Conservation (phyloP, 2,797 vertebrate species). For the Clamator glandarius region DNA sequence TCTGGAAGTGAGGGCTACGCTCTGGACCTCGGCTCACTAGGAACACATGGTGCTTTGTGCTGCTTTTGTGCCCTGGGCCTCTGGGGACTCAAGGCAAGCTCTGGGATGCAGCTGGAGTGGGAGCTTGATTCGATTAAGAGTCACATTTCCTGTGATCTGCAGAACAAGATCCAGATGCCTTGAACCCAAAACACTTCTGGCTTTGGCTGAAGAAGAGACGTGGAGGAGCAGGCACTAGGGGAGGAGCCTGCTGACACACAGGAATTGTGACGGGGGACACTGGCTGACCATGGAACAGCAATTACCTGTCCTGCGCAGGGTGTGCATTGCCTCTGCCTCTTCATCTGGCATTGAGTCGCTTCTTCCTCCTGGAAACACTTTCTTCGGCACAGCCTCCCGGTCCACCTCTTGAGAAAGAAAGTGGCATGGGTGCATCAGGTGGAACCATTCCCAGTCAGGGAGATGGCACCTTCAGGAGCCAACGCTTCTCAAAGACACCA, state of each 20-base stretch:
- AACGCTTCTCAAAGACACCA: background rate
- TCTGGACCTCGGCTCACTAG: background rate
- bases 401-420: no score
- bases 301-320: no score
- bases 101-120: background rate
- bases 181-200: background rate
- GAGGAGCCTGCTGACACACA: background rate
- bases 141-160: background rate
- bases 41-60: background rate
- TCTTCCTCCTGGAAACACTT: no score
- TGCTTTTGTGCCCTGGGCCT: background rate
- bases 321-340: no score
- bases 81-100: background rate
- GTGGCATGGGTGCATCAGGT: no score
- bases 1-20: no score
- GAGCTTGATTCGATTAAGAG: background rate
- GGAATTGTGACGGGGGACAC: background rate
- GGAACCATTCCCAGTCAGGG: no score
- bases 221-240: background rate
- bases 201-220: background rate
- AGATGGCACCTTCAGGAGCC: no score
- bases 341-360: no score
- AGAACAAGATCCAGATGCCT: no score
- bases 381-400: no score
- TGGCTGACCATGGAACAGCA: background rate